Percentiles rank a stretch among this genome's conserved stretches.
These are phyloP conservation scores for Megastigmus dorsalis DNA, from an alignment of 2,888 invertebrate species.

Conservation along the genomic window DNA sequence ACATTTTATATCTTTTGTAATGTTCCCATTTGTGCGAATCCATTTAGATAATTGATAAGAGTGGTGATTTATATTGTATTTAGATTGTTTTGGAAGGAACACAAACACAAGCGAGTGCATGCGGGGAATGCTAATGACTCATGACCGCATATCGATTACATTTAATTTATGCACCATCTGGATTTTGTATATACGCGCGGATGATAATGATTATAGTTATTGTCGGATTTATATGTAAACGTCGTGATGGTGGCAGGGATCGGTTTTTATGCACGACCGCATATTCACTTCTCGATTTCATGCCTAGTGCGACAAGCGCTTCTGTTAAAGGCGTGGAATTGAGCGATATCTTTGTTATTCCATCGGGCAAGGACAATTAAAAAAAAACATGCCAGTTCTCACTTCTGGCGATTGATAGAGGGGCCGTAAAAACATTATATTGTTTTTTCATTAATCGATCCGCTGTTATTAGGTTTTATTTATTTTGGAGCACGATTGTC, in stretches of 20 bases:
- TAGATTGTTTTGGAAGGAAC: neutral
- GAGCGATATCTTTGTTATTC: conserved; percentile 10
- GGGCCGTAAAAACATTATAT: too few species aligned
- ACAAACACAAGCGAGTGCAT: neutral
- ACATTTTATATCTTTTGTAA: too few species aligned
- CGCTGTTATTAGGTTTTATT: too few species aligned
- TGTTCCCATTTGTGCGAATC: too few species aligned
- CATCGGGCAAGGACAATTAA: conserved; percentile 10
- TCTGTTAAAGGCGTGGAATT: conserved; percentile 5
- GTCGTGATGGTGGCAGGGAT: conserved; percentile 24
- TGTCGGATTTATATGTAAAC: too few species aligned
- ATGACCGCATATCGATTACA: neutral
- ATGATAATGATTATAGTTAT: conserved; percentile 25
- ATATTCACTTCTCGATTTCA: conserved; percentile 42
- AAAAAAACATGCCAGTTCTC: neutral
- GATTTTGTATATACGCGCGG: too few species aligned
- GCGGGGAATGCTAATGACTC: neutral
- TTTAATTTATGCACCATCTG: conserved; percentile 12
- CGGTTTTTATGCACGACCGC: conserved; percentile 21
- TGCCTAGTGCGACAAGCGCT: neutral
- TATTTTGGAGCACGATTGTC: too few species aligned
- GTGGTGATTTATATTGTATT: too few species aligned
- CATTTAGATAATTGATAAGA: too few species aligned
- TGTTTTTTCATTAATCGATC: too few species aligned
- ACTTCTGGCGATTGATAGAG: neutral